Evolutionary conservation across 2,113 vertebrate species (phyloP), one percentile per base, ranked within the genome.

Genomic region (Gulo gulo): DNA sequence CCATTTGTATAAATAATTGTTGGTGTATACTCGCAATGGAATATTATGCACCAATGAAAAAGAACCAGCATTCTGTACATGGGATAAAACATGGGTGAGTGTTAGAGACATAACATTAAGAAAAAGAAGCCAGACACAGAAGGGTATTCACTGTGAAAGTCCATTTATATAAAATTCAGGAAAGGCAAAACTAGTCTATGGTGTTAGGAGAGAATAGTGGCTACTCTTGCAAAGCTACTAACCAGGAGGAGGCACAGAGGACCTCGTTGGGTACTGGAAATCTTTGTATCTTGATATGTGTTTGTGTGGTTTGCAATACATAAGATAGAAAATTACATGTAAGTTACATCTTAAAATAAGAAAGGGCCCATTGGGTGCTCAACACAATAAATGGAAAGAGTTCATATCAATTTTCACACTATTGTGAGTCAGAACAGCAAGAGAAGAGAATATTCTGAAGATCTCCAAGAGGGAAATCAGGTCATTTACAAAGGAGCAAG

Each of bases 401-500:
- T 23, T 47, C 69, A 74, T 50, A 20, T 15, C 23, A 63, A 34
- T 65, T 71, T 81, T 21, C 10, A 34, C 18, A 52, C 63, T 65
- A 36, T 5, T 76, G 42, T 52, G 76, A 97, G 50, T 92, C 73
- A 90, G 57, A 90, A 84, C 80, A 94, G 69, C 29, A 73, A 42
- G 31, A 71, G 39, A 55, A 74, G 74, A 86, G 76, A 88, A 87
- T 6, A 39, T 57, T 47, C 74, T 92, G 15, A 93, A 87, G 18
- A 76, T 79, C 84, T 85, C 65, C 91, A 80, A 69, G 91, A 95
- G 59, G 52, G 63, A 91, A 81, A 82, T 91, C 42, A 65, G 84
- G 90, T 69, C 83, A 57, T 52, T 91, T 71, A 39, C 24, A 95
- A 83, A 97, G 67, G 86, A 61, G 7, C 12, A 47, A 61, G 88